Evolutionary conservation across 2,113 vertebrate species (phyloP), one percentile per base, ranked within the genome.

Genomic region (Pogonocichla stellata): DNA sequence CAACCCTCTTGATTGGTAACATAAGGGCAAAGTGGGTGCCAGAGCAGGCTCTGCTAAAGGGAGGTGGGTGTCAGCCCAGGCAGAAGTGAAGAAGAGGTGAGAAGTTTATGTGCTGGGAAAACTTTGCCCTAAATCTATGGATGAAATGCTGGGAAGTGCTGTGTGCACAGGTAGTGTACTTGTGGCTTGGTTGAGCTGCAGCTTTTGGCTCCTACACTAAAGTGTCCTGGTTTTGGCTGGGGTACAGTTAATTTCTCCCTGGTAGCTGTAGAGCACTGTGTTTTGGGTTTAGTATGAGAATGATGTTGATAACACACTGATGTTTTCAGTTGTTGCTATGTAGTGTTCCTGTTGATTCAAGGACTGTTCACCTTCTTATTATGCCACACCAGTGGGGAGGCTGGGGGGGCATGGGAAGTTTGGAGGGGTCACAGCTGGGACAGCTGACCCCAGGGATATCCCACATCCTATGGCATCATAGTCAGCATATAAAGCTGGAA

Each of bases 91-190:
- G 50, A 56, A 74, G 25, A 65, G 43, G 6, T 6, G 22, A 84
- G 83, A 57, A 81, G 12, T 19, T 40, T 48, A 4, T 2, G 2
- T 36, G 25, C 40, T 36, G 61, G 65, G 77, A 36, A 85, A 83
- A 58, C 2, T 0, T 40, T 0, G 0, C 45, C 70, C 33, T 61
- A 26, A 61, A 65, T 58, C 24, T n/a, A 0, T 23, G 34, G 42
- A 26, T n/a, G n/a, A 47, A 85, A 34, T 18, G 29, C 24, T 57
- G 91, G 13, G 16, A 57, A 51, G 47, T 60, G 47, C 51, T 85
- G 42, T 53, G 38, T n/a, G 13, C n/a, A 69, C 47, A 69, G n/a
- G 38, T 22, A 38, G 18, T 36, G 36, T 57, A 19, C 45, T 53
- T 79, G 36, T 3, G 7, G 23, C 57, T 72, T 81, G 36, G 28